Percentiles rank a stretch among this genome's conserved stretches.
These are phyloP conservation scores for Cosmorhoe ocellata DNA, from an alignment of 2,888 invertebrate genomes.

Conservation along the genomic window DNA sequence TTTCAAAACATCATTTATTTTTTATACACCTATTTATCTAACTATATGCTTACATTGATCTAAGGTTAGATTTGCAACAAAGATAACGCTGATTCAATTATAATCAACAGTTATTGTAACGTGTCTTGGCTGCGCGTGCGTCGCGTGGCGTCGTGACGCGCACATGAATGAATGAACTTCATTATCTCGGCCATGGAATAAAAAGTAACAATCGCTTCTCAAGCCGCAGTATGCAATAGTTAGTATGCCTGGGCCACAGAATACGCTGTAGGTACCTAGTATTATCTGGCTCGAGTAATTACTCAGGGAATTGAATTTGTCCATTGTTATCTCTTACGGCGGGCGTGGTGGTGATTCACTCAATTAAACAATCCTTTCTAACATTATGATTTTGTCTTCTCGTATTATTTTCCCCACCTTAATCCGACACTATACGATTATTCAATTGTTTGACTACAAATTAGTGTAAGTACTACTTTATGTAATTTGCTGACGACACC, in stretches of 20 bases:
- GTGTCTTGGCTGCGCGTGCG: constrained; percentile 4
- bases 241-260: constrained; percentile 34
- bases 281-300: constrained; percentile 40
- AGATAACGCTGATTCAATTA: constrained; percentile 10
- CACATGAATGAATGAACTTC: constrained; percentile 25
- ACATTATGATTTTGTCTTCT: constrained; percentile 6
- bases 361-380: constrained; percentile 39
- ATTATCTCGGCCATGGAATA: constrained; percentile 19
- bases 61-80: not conserved
- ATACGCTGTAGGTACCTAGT: not conserved
- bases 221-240: constrained; percentile 22
- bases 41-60: not conserved
- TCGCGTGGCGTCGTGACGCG: too few species aligned
- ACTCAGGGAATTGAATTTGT: constrained; percentile 48
- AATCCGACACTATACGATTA: too few species aligned
- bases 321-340: constrained; percentile 45
- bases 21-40: too few species aligned
- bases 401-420: not conserved
- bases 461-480: too few species aligned
- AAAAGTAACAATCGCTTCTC: constrained; percentile 7
- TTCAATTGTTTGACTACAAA: too few species aligned
- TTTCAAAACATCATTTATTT: too few species aligned
- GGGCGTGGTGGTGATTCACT: constrained; percentile 42
- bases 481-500: too few species aligned
- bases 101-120: constrained; percentile 10